phyloP scores from a whole-genome alignment of 2,888 invertebrate genomes.

The Heliconius hortense region DNA sequence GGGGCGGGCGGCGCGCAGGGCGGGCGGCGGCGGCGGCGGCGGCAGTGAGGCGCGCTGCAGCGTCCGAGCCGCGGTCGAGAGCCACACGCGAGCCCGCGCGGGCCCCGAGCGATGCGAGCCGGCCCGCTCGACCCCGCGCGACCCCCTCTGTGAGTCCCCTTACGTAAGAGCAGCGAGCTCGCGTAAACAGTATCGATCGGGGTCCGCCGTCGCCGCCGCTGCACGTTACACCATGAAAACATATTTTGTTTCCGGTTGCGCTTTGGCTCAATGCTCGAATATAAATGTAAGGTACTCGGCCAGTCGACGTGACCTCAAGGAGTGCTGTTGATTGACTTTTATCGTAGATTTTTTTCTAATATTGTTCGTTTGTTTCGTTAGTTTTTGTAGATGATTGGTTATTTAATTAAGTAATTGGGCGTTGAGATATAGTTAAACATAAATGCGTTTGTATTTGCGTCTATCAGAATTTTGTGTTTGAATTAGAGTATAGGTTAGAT shows the following conservation, averaged over 20 bases:
- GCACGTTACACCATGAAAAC: slow-evolving; percentile 40
- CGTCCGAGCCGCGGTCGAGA: slow-evolving; percentile 29
- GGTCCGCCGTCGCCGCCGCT: slow-evolving; percentile 32
- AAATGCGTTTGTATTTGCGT: background rate
- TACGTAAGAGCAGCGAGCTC: slow-evolving; percentile 31
- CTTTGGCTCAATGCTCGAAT: slow-evolving; percentile 27
- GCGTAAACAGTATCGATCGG: slow-evolving; percentile 45
- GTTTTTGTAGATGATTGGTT: slow-evolving; percentile 6
- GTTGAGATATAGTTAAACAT: background rate
- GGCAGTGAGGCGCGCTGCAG: slow-evolving; percentile 28
- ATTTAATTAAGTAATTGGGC: background rate
- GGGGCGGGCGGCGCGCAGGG: slow-evolving; percentile 25
- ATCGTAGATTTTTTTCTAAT: slow-evolving; percentile 8
- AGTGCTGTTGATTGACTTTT: slow-evolving; percentile 33
- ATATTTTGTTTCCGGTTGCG: slow-evolving; percentile 37
- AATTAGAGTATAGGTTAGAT: background rate
- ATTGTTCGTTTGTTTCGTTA: slow-evolving; percentile 6
- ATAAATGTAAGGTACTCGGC: slow-evolving; percentile 27
- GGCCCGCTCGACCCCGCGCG: slow-evolving; percentile 9
- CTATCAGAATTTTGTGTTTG: background rate
- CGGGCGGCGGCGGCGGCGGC: slow-evolving; percentile 25
- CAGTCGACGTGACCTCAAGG: slow-evolving; percentile 37
- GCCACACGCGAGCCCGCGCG: slow-evolving; percentile 26
- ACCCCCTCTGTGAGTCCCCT: slow-evolving; percentile 28
- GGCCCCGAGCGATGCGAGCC: slow-evolving; percentile 29